These are phyloP conservation scores for Dendronephthya gigantea DNA, from an alignment of 64 coral and sea anemone species.

Conservation along the genomic window DNA sequence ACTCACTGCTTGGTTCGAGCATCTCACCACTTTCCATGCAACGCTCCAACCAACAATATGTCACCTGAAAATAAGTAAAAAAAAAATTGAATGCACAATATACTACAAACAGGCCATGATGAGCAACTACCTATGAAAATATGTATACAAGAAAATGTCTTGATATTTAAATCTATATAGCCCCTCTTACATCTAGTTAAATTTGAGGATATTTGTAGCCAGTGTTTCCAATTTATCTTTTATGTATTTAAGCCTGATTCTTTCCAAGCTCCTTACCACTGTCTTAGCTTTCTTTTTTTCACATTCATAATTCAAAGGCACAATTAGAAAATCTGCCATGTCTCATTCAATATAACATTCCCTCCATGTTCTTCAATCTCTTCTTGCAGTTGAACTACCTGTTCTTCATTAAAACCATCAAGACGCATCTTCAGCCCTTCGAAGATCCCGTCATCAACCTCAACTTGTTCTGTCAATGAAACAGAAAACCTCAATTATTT, in stretches of 20 bases:
- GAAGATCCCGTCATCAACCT: slow-evolving; percentile 26
- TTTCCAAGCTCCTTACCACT: slow-evolving; percentile 28
- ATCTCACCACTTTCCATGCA: slow-evolving; percentile 49
- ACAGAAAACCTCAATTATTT: slow-evolving; percentile 42
- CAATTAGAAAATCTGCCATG: slow-evolving; percentile 62
- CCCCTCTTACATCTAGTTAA: too few species aligned
- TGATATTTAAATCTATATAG: too few species aligned
- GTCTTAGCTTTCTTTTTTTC: slow-evolving; percentile 23
- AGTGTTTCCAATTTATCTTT: too few species aligned
- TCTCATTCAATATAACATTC: neutral
- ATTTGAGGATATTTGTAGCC: too few species aligned
- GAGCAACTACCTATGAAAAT: too few species aligned
- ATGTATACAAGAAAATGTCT: too few species aligned
- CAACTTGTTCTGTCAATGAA: slow-evolving; percentile 27
- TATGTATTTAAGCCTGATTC: too few species aligned
- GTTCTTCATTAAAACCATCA: slow-evolving; percentile 45
- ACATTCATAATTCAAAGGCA: slow-evolving; percentile 65
- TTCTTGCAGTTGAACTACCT: slow-evolving; percentile 38
- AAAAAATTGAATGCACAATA: too few species aligned
- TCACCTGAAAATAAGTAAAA: slow-evolving; percentile 44
- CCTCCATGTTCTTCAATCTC: slow-evolving; percentile 56
- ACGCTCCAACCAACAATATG: slow-evolving; percentile 89
- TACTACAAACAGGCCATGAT: too few species aligned
- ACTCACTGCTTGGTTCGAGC: slow-evolving; percentile 40
- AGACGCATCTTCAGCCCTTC: slow-evolving; percentile 34